A percentile compares a stretch with the other conserved stretches of the same genome.
phyloP scores from a whole-genome alignment of 2,113 vertebrate genomes.

The Anser cygnoides region DNA sequence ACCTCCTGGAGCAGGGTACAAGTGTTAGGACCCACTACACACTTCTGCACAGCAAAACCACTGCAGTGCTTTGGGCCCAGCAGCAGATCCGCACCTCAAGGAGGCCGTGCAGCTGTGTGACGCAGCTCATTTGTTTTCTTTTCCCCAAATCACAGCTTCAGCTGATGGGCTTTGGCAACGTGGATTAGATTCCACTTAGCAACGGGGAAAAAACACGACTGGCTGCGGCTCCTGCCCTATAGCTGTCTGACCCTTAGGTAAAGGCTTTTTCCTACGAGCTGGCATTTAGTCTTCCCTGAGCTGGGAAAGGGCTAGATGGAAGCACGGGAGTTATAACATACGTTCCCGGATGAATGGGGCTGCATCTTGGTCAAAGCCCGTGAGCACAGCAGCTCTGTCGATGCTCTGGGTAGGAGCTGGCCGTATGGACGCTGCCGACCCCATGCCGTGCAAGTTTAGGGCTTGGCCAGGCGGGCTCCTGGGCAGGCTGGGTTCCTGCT shows the following conservation, averaged over 20 bases:
- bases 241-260: background rate
- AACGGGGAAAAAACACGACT: rapidly evolving
- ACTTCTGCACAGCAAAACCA: background rate
- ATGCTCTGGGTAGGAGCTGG: background rate
- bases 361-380: background rate
- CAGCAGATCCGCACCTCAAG: background rate
- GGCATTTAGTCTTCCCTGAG: background rate
- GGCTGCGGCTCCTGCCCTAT: background rate
- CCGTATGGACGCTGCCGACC: rapidly evolving
- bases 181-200: background rate
- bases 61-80: background rate
- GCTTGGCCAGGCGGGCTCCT: background rate
- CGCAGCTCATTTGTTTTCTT: constrained; percentile 4
- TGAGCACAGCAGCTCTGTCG: background rate
- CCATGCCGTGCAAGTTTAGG: background rate
- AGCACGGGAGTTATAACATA: background rate
- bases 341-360: background rate
- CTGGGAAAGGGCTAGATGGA: background rate
- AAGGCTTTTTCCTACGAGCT: background rate
- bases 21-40: background rate
- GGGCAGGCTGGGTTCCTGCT: background rate
- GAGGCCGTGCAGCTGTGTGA: background rate
- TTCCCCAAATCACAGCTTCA: constrained; percentile 17
- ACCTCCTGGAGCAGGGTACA: background rate
- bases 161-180: background rate